phyloP scores from a whole-genome alignment of 92 coral and sea anemone species.

The Zoanthus solanderi region DNA sequence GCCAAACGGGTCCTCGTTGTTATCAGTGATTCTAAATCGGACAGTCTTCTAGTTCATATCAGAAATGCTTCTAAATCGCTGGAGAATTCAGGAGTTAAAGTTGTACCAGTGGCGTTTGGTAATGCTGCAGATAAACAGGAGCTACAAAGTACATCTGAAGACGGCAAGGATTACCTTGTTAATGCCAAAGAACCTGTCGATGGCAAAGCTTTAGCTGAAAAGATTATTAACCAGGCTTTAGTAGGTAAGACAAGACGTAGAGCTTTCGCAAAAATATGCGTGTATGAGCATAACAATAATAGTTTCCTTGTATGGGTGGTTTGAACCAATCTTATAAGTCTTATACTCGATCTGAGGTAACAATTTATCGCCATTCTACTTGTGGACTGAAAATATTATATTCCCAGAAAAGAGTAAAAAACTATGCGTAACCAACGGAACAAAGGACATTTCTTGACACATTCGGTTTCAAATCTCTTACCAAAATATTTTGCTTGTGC shows the following conservation, averaged over 20 bases:
- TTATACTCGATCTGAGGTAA: no score
- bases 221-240: slow-evolving; percentile 3
- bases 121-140: slow-evolving; percentile 9
- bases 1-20: slow-evolving; percentile 34
- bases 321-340: no score
- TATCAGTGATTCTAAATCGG: slow-evolving; percentile 27
- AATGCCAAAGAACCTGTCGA: slow-evolving; percentile 24
- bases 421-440: no score
- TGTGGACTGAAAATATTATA: no score
- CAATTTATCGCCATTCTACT: no score
- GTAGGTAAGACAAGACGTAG: background rate
- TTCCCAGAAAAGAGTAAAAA: no score
- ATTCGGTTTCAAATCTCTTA: no score
- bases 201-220: slow-evolving; percentile 19
- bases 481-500: no score
- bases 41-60: slow-evolving; percentile 2
- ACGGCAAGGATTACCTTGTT: slow-evolving; percentile 39
- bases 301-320: no score
- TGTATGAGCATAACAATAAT: no score
- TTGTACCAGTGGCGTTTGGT: slow-evolving; percentile 37
- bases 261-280: no score
- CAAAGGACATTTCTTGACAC: no score
- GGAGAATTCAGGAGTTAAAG: slow-evolving; percentile 15
- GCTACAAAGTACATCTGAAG: slow-evolving; percentile 11
- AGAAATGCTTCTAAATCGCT: slow-evolving; percentile 14